Conservation (phyloP, 53 echinoderm and acorn worm species). For the Pentamera pediparva region DNA sequence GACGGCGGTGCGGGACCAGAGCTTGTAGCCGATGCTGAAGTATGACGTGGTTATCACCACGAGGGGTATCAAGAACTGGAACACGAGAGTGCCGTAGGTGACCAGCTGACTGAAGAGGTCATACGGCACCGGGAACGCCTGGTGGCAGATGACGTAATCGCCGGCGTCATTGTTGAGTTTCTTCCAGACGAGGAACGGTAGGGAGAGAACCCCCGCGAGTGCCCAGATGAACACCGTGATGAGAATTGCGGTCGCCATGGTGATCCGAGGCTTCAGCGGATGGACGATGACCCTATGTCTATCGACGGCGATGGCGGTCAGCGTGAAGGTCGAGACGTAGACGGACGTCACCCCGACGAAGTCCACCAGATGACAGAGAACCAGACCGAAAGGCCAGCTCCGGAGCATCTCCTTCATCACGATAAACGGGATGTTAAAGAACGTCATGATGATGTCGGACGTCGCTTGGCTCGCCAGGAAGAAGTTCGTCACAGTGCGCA, state of each 20-base stretch:
- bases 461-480: slow-evolving; percentile 89
- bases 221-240: slow-evolving; percentile 79
- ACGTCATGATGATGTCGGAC: slow-evolving; percentile 78
- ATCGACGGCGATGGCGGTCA: slow-evolving; percentile 89
- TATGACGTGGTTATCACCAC: slow-evolving; percentile 68
- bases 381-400: slow-evolving; percentile 69
- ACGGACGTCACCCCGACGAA: slow-evolving; percentile 76
- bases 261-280: slow-evolving; percentile 79
- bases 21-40: slow-evolving; percentile 71
- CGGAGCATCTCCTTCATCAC: slow-evolving; percentile 54
- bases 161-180: slow-evolving; percentile 22
- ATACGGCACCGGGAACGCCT: slow-evolving; percentile 48
- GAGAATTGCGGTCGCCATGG: slow-evolving; percentile 62
- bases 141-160: slow-evolving; percentile 38
- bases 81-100: slow-evolving; percentile 54
- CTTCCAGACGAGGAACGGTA: slow-evolving; percentile 63
- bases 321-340: slow-evolving; percentile 85
- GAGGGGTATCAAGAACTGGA: slow-evolving; percentile 76
- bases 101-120: slow-evolving; percentile 22
- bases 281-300: slow-evolving; percentile 87
- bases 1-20: slow-evolving; percentile 66
- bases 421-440: slow-evolving; percentile 82
- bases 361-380: slow-evolving; percentile 80
- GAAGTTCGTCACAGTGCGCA: slow-evolving; percentile 91
- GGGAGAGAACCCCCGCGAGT: slow-evolving; percentile 51